These are phyloP conservation scores for Aspidiotus rigidus DNA, from an alignment of 2,888 invertebrate species.

Conservation along the genomic window DNA sequence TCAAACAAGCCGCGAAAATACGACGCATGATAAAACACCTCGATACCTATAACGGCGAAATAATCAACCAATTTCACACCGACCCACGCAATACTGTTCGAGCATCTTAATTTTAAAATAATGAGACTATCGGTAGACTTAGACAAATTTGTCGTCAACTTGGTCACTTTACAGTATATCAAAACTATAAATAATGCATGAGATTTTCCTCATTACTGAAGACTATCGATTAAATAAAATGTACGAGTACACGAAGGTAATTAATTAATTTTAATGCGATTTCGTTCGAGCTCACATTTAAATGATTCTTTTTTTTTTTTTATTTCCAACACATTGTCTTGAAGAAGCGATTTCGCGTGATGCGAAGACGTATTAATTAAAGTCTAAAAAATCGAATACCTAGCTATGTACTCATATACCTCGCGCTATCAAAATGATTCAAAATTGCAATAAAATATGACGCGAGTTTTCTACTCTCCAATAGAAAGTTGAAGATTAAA, in stretches of 20 bases:
- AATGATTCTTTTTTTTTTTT: too few species aligned
- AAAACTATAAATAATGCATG: slow-evolving; percentile 28
- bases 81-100: background rate
- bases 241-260: too few species aligned
- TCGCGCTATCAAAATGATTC: too few species aligned
- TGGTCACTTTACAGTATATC: slow-evolving; percentile 9
- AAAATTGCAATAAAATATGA: too few species aligned
- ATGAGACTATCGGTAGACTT: background rate
- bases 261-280: too few species aligned
- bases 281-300: too few species aligned
- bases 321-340: too few species aligned
- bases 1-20: background rate
- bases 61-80: background rate
- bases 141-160: background rate
- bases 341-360: too few species aligned
- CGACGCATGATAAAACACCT: background rate
- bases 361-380: too few species aligned
- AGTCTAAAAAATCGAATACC: too few species aligned
- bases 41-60: background rate
- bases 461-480: too few species aligned
- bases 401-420: too few species aligned
- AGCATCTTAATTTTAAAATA: background rate
- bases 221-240: slow-evolving; percentile 8
- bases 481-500: background rate
- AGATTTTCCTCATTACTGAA: slow-evolving; percentile 16